phyloP scores from a whole-genome alignment of 2,113 vertebrate genomes.

The Gnathonemus longibarbis region DNA sequence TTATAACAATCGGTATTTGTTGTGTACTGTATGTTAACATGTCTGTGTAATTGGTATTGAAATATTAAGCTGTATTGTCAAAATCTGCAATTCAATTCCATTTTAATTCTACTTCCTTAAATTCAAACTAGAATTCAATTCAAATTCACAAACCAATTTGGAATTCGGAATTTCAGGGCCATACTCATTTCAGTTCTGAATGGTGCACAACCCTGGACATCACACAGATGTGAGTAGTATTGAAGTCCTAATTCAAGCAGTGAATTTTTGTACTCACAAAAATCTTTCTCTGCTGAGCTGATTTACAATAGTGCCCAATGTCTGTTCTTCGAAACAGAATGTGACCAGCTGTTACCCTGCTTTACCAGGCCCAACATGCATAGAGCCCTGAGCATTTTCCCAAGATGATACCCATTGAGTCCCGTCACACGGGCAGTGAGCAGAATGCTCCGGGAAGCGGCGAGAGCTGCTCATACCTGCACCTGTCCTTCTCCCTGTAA shows the following conservation, averaged over 20 bases:
- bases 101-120: neutral
- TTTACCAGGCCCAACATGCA: neutral
- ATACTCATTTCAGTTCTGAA: neutral
- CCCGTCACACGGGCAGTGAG: neutral
- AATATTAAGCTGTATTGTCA: neutral
- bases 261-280: neutral
- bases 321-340: neutral
- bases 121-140: neutral
- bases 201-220: neutral
- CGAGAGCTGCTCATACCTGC: constrained; percentile 22
- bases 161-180: constrained; percentile 7
- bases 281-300: neutral
- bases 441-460: neutral
- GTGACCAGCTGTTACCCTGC: neutral
- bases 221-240: neutral
- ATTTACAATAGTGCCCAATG: neutral
- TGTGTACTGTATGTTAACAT: neutral
- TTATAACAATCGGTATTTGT: neutral
- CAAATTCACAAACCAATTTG: neutral
- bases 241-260: neutral
- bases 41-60: neutral
- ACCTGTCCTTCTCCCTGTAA: constrained; percentile 34
- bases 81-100: neutral
- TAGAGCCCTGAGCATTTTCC: neutral
- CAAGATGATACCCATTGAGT: neutral